A percentile compares a stretch with the other conserved stretches of the same genome.
These are phyloP conservation scores for Elephas maximus DNA, from an alignment of 2,113 vertebrate genomes.

Conservation along the genomic window DNA sequence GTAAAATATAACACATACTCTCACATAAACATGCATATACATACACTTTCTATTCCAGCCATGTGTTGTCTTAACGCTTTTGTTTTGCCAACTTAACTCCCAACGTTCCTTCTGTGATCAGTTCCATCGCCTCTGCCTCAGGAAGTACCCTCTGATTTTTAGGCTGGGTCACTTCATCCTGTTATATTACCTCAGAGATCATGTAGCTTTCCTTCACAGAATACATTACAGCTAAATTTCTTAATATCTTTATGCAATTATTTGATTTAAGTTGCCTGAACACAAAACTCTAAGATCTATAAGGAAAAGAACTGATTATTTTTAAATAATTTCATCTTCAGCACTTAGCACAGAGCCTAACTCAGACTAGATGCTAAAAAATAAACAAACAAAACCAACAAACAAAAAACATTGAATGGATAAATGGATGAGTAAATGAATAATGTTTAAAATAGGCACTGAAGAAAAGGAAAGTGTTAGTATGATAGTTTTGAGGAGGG, in stretches of 20 bases:
- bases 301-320: background rate
- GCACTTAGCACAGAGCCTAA: background rate
- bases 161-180: background rate
- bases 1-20: background rate
- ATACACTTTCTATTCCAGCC: background rate
- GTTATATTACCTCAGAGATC: background rate
- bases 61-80: background rate
- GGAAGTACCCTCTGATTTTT: background rate
- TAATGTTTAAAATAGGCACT: background rate
- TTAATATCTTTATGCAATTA: background rate
- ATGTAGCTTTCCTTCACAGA: background rate
- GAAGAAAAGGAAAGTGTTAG: background rate
- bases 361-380: background rate
- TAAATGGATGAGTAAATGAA: background rate
- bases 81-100: background rate
- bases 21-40: background rate
- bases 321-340: background rate
- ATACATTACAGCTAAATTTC: background rate
- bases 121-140: background rate
- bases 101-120: background rate
- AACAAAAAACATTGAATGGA: no score
- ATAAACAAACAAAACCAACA: background rate
- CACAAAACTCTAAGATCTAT: background rate
- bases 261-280: background rate
- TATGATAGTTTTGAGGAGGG: background rate